Percentiles rank a stretch among this genome's conserved stretches.
These are phyloP conservation scores for Macropodus opercularis DNA, from an alignment of 2,797 vertebrate genomes.

Conservation along the genomic window DNA sequence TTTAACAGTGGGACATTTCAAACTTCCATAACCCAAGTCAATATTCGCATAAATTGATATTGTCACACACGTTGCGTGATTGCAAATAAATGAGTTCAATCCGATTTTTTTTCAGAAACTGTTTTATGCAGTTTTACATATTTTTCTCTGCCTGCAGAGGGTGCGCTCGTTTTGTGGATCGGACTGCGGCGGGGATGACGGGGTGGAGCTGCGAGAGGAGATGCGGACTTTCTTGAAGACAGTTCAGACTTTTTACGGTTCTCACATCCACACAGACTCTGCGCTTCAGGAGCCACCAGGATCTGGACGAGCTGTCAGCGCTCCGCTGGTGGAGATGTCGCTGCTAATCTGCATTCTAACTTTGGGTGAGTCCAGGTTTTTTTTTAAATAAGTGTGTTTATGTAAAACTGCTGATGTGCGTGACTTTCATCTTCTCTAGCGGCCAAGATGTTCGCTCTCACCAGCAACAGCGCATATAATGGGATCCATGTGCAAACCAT, in stretches of 20 bases:
- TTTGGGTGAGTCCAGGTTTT: slow-evolving; percentile 74
- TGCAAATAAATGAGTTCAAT: too few species aligned
- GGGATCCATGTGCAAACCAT: slow-evolving; percentile 50
- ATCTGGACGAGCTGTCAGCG: slow-evolving; percentile 22
- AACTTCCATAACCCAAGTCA: too few species aligned
- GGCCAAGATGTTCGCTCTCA: slow-evolving; percentile 9
- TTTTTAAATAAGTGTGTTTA: not conserved
- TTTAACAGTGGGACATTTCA: too few species aligned
- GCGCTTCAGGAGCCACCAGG: slow-evolving; percentile 13
- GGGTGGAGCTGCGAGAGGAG: slow-evolving; percentile 55
- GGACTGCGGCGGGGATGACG: not conserved
- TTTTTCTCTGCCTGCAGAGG: slow-evolving; percentile 39
- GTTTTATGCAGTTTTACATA: not conserved
- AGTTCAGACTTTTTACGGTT: slow-evolving; percentile 32
- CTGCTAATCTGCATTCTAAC: slow-evolving; percentile 56
- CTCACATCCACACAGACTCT: slow-evolving; percentile 9
- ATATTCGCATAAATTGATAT: too few species aligned
- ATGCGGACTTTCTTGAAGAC: slow-evolving; percentile 26
- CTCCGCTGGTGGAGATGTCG: slow-evolving; percentile 65
- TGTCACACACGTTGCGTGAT: too few species aligned
- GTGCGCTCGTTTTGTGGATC: slow-evolving; percentile 22
- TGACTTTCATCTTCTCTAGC: not conserved
- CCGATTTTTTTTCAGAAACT: too few species aligned
- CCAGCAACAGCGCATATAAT: slow-evolving; percentile 43
- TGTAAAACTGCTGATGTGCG: not conserved